These are phyloP conservation scores for Betta splendens DNA, from an alignment of 2,797 vertebrate genomes.

Conservation along the genomic window DNA sequence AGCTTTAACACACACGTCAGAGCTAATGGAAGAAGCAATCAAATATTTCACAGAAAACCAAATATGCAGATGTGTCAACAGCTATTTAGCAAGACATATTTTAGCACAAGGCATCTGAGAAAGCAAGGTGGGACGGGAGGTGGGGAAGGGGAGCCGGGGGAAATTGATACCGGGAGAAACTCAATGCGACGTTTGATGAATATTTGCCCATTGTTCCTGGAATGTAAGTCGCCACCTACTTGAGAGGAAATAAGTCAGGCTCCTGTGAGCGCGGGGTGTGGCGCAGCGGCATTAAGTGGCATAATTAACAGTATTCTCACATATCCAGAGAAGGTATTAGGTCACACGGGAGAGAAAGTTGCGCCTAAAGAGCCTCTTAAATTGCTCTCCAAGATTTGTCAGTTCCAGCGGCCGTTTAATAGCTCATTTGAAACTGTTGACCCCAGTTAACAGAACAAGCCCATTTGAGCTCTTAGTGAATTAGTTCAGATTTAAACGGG, in stretches of 20 bases:
- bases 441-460: slow-evolving; percentile 76
- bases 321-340: slow-evolving; percentile 75
- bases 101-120: slow-evolving; percentile 39
- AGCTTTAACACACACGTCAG: slow-evolving; percentile 66
- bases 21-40: slow-evolving; percentile 70
- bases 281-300: slow-evolving; percentile 64
- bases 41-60: slow-evolving; percentile 70
- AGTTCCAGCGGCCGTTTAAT: slow-evolving; percentile 74
- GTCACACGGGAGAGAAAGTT: slow-evolving; percentile 58
- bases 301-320: slow-evolving; percentile 79
- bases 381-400: slow-evolving; percentile 75
- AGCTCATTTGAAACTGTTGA: slow-evolving; percentile 80
- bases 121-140: background rate
- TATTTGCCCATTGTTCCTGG: slow-evolving; percentile 65
- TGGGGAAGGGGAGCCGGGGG: background rate
- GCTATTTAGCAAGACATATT: slow-evolving; percentile 69
- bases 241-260: slow-evolving; percentile 58
- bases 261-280: slow-evolving; percentile 59
- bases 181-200: slow-evolving; percentile 71
- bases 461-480: slow-evolving; percentile 67
- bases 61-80: slow-evolving; percentile 72
- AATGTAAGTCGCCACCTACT: slow-evolving; percentile 62
- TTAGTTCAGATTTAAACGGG: slow-evolving; percentile 69
- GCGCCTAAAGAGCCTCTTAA: slow-evolving; percentile 75
- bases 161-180: slow-evolving; percentile 55